A percentile compares a stretch with the other conserved stretches of the same genome.
These are phyloP conservation scores for Apamea sordens DNA, from an alignment of 2,888 invertebrate species.

Conservation along the genomic window DNA sequence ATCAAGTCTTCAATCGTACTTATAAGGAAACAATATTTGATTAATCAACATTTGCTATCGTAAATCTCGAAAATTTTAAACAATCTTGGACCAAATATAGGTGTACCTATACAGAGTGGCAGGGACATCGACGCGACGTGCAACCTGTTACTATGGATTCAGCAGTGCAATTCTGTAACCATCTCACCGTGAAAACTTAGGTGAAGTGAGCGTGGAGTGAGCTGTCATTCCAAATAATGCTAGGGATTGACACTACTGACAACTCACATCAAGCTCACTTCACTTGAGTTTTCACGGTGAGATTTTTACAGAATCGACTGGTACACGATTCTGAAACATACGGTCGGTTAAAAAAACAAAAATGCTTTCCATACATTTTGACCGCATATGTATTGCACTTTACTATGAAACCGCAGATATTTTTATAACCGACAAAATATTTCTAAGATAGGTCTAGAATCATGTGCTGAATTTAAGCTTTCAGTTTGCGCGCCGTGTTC, in stretches of 20 bases:
- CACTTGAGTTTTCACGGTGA: too few relatives aligned
- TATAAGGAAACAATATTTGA: conserved; percentile 13
- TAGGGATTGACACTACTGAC: too few relatives aligned
- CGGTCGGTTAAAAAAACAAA: background rate
- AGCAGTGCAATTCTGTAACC: too few relatives aligned
- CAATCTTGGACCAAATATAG: background rate
- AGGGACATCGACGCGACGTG: background rate
- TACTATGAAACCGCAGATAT: background rate
- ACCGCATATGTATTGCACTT: background rate
- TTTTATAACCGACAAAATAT: background rate
- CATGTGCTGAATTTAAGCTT: background rate
- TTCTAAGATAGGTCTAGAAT: background rate
- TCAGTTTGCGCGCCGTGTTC: background rate
- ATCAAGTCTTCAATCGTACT: conserved; percentile 20
- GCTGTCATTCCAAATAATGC: too few relatives aligned
- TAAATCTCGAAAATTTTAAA: background rate
- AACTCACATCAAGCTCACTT: too few relatives aligned
- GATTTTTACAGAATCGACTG: too few relatives aligned
- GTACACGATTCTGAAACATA: background rate
- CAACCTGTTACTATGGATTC: background rate
- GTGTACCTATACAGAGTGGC: background rate
- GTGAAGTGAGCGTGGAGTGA: too few relatives aligned
- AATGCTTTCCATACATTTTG: background rate
- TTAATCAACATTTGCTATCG: background rate
- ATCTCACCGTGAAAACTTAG: too few relatives aligned